Base-by-base conservation (phyloP, 1,140 invertebrate species). In the Globodera ellingtonae region DNA sequence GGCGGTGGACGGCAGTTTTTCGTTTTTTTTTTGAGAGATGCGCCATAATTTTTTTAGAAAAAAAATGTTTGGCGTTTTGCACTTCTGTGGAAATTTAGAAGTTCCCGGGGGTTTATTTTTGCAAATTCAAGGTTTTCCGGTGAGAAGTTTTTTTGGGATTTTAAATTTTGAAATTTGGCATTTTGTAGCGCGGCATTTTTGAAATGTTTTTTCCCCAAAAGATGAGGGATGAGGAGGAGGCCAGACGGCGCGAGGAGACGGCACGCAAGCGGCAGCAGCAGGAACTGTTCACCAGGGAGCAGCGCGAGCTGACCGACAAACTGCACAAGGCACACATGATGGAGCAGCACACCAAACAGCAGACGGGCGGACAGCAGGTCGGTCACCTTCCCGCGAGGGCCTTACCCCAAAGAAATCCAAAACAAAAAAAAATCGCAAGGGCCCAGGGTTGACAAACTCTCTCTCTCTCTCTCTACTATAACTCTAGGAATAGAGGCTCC, bases 191-290 rank as follows among this genome's bases (percentile, higher is more conserved):
- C 35, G 35, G 35, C 35, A 35, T 35, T 35, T 35, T 35, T 35
- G 35, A 35, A 35, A 35, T 35, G 35, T 35, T 35, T 35, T 35
- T 35, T 35, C 35, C 3, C 66, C 67, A 79, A 56, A 76, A 86
- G 85, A 80, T 85, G 75, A 44, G 65, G 75, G 69, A 74, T 21
- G 78, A 87, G 81, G 79, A 84, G 67, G 77, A 87, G 80, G 67
- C 79, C 71, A 75, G 85, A 72, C 80, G 83, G 56, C 74, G 75
- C 56, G 73, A 87, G 71, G 80, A 86, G 18, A 71, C 76, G 50
- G 74, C 77, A 79, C 44, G 72, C 10, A 44, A 73, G 6, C 77
- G 75, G 56, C 59, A 87, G 65, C 73, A 82, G 15, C 83, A 80
- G 24, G 85, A 85, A 56, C 77, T 79, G 56, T 86, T 78, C 62